Evolutionary conservation across 1,140 invertebrate species (phyloP).

Genomic region (Wiebesia pumilae): DNA sequence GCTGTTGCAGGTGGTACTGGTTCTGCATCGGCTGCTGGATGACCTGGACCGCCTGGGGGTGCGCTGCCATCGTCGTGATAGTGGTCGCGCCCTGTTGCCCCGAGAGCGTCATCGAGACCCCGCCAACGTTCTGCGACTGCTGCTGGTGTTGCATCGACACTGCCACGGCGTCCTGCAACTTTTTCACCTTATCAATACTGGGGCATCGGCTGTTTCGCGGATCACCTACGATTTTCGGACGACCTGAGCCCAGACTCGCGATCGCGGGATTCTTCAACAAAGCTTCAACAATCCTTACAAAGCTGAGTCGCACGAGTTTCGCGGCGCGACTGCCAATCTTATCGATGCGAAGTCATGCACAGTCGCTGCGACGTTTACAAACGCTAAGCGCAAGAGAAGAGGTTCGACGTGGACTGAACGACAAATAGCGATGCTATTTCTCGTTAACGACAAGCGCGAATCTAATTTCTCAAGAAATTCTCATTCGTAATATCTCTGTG

Average conservation of each 20-base stretch:
- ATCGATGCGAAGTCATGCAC: not conserved
- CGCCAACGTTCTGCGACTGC: constrained; percentile 76
- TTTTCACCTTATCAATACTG: constrained; percentile 32
- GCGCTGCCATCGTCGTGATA: constrained; percentile 73
- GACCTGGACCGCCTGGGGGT: constrained; percentile 80
- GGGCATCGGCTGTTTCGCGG: not conserved
- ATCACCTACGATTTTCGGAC: not conserved
- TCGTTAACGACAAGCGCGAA: not conserved
- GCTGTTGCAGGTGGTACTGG: constrained; percentile 83
- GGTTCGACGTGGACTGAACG: not conserved
- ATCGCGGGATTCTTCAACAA: not conserved
- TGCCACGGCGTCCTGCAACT: constrained; percentile 69
- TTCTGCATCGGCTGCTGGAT: constrained; percentile 89
- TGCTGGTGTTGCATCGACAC: constrained; percentile 77
- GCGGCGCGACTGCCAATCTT: not conserved
- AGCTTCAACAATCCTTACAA: not conserved
- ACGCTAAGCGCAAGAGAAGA: not conserved
- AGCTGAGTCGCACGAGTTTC: not conserved
- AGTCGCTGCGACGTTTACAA: not conserved
- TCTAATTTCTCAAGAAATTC: not conserved
- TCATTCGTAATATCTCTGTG: not conserved
- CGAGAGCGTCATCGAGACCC: constrained; percentile 71
- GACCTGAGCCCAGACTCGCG: no score
- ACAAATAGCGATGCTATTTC: not conserved
- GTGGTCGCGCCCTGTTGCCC: constrained; percentile 71